Percentiles rank a stretch among this genome's conserved stretches.
These are phyloP conservation scores for Semaprochilodus insignis DNA, from an alignment of 2,797 vertebrate species.

Conservation along the genomic window DNA sequence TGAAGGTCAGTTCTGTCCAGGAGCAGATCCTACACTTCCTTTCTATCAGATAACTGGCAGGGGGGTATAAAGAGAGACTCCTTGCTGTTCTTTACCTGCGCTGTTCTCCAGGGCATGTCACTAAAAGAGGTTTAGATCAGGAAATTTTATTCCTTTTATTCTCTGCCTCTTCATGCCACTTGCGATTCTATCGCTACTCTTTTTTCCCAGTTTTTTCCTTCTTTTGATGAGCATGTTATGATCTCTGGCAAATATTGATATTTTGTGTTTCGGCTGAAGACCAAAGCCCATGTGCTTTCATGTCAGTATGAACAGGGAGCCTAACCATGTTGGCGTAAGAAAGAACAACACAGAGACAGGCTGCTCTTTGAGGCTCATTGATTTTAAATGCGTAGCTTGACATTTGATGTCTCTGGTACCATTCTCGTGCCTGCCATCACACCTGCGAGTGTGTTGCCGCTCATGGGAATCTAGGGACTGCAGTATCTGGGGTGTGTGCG, in stretches of 20 bases:
- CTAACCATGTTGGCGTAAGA: slow-evolving; percentile 23
- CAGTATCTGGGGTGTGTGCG: neutral
- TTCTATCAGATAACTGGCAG: slow-evolving; percentile 62
- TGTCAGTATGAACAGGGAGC: slow-evolving; percentile 38
- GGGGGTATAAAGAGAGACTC: slow-evolving; percentile 6
- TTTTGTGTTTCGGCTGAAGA: slow-evolving; percentile 21
- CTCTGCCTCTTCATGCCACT: slow-evolving; percentile 24
- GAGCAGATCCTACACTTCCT: slow-evolving; percentile 54
- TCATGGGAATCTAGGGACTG: slow-evolving; percentile 25
- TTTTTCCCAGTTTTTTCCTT: neutral
- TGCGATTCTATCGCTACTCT: slow-evolving; percentile 8
- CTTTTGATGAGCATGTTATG: slow-evolving; percentile 10
- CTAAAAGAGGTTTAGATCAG: slow-evolving; percentile 26
- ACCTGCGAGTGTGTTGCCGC: slow-evolving; percentile 25
- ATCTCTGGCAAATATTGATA: slow-evolving; percentile 44
- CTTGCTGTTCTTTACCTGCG: neutral
- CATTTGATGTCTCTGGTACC: slow-evolving; percentile 53
- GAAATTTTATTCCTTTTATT: slow-evolving; percentile 35
- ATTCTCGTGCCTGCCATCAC: slow-evolving; percentile 34
- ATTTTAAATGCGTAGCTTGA: slow-evolving; percentile 47
- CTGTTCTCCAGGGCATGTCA: slow-evolving; percentile 16
- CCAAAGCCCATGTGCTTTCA: slow-evolving; percentile 38
- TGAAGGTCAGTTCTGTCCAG: slow-evolving; percentile 67
- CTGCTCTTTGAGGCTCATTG: slow-evolving; percentile 30
- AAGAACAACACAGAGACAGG: slow-evolving; percentile 19